Base-by-base conservation (phyloP, 2,113 vertebrate species). In the Dendrocopos noguchii region DNA sequence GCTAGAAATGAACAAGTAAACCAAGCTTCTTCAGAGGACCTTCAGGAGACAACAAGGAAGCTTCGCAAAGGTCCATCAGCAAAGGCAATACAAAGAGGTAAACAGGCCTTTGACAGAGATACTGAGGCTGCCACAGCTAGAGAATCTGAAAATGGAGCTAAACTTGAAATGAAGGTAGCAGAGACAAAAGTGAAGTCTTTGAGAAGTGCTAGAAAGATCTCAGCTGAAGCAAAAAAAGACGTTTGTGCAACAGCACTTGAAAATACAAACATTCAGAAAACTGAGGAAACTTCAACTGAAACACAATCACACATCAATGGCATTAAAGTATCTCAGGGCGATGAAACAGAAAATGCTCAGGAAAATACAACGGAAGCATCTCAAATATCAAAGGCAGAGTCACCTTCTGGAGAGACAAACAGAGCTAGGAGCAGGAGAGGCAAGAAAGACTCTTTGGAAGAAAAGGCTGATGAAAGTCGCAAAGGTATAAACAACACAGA, bases 361-460 rank as follows among this genome's bases (percentile, higher is more conserved):
- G 87, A 84, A 94, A 92, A 71, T 24, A 13, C 21, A 61, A 31
- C 42, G 74, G 71, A 80, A 39, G 7, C 55, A 74, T 84, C 76
- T 91, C 53, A 0, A 29, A 70, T 55, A 64, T 52, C 79, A 60
- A 87, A 87, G 71, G 20, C 71, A 76, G 83, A 86, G 50, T 61
- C 66, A 64, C 29, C 36, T 76, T 77, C 55, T 93, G 72, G 82
- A 87, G 78, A 80, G 36, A 61, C 36, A 64, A 92, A 7, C 5
- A 87, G 60, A 42, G 18, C 44, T 27, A 94, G 89, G n/a, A 92
- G 9, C 66, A 93, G 73, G 63, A 91, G 92, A 72, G 80, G 81
- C 36, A 88, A 33, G 86, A 89, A 76, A 6, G 24, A 15, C 52
- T 59, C 61, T 34, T 7, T 79, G 31, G 89, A 91, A 44, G 63